These are phyloP conservation scores for Boulengeromyrus knoepffleri DNA, from an alignment of 2,113 vertebrate genomes.

Conservation along the genomic window DNA sequence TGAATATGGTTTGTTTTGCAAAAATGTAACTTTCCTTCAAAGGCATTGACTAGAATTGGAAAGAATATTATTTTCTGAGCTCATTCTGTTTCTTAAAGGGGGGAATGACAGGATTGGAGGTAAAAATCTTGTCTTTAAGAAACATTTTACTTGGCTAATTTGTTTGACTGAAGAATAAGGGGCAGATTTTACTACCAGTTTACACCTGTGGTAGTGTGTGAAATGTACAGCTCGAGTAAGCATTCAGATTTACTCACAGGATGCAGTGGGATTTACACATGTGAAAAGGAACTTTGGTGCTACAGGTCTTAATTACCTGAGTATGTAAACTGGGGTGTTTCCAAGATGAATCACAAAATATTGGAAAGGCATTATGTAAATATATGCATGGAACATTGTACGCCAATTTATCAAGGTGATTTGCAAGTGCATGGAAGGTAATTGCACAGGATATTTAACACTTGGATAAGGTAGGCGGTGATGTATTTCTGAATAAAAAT, in stretches of 20 bases:
- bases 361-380: conserved; percentile 7
- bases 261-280: background rate
- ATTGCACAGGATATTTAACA: conserved; percentile 3
- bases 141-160: background rate
- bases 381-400: conserved; percentile 5
- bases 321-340: background rate
- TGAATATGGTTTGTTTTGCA: background rate
- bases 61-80: background rate
- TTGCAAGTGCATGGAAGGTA: conserved; percentile 4
- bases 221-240: background rate
- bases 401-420: conserved; percentile 7
- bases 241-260: background rate
- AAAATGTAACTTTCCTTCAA: background rate
- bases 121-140: background rate
- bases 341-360: conserved; percentile 1
- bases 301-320: background rate
- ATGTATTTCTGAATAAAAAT: background rate
- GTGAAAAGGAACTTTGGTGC: background rate
- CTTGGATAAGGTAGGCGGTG: background rate
- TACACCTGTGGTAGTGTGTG: background rate
- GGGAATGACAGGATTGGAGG: background rate
- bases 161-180: background rate
- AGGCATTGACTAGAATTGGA: background rate
- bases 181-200: background rate
- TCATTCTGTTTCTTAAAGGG: background rate